These are phyloP conservation scores for Drosophila prosaltans DNA, from an alignment of 1,140 invertebrate genomes.

Conservation along the genomic window DNA sequence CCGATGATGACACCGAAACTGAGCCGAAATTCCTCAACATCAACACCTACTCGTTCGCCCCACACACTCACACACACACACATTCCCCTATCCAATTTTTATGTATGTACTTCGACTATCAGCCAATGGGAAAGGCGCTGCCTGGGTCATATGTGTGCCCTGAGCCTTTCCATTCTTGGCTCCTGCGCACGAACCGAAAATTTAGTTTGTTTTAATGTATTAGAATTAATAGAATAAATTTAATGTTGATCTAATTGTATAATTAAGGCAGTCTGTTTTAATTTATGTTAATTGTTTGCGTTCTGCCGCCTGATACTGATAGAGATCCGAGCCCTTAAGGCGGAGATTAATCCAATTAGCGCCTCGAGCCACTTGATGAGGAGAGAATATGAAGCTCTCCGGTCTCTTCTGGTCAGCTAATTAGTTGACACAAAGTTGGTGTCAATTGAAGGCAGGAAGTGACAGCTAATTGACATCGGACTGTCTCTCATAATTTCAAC, in stretches of 20 bases:
- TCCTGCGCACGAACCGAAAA: slow-evolving; percentile 8
- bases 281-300: slow-evolving; percentile 46
- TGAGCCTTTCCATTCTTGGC: not conserved
- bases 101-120: slow-evolving; percentile 17
- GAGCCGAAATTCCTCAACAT: slow-evolving; percentile 39
- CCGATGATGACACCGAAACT: slow-evolving; percentile 15
- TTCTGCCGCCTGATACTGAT: slow-evolving; percentile 26
- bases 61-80: slow-evolving; percentile 29
- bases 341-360: slow-evolving; percentile 73
- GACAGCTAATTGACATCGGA: slow-evolving; percentile 52
- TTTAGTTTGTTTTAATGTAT: slow-evolving; percentile 4
- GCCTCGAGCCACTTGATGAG: slow-evolving; percentile 43
- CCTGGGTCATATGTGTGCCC: slow-evolving; percentile 32
- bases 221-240: slow-evolving; percentile 8
- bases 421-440: slow-evolving; percentile 28
- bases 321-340: slow-evolving; percentile 53
- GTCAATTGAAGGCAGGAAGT: slow-evolving; percentile 42
- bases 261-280: slow-evolving; percentile 52
- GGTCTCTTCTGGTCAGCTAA: slow-evolving; percentile 36
- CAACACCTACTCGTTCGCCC: slow-evolving; percentile 50
- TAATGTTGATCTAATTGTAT: slow-evolving; percentile 50
- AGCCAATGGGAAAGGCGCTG: slow-evolving; percentile 53
- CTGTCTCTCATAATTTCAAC: not conserved
- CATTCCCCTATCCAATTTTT: slow-evolving; percentile 1
- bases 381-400: not conserved